phyloP scores from a whole-genome alignment of 2,888 invertebrate genomes.

The Geophilus truncorum region DNA sequence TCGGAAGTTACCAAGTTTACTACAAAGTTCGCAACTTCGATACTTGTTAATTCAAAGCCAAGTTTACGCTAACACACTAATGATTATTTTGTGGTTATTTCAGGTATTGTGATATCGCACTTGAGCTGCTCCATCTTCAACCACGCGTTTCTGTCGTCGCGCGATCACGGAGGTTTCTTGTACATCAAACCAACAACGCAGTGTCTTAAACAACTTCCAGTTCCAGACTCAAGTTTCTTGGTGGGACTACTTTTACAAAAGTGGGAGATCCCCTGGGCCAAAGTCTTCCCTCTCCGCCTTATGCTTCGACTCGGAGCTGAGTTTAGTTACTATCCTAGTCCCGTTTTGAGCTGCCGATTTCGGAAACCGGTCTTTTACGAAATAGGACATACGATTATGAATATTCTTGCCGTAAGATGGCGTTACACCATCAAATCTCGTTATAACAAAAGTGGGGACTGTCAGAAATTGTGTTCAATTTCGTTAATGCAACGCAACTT shows the following conservation, averaged over 20 bases:
- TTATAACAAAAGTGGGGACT: too few relatives aligned
- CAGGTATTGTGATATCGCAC: slow-evolving; percentile 65
- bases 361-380: slow-evolving; percentile 75
- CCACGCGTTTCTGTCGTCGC: slow-evolving; percentile 60
- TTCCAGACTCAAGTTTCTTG: slow-evolving; percentile 68
- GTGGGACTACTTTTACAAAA: slow-evolving; percentile 73
- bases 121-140: slow-evolving; percentile 63
- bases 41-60: too few relatives aligned
- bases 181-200: slow-evolving; percentile 74
- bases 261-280: slow-evolving; percentile 77
- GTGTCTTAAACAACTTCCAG: slow-evolving; percentile 67
- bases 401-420: slow-evolving; percentile 65
- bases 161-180: slow-evolving; percentile 75
- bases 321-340: slow-evolving; percentile 79
- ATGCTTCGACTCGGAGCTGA: slow-evolving; percentile 75
- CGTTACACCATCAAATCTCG: too few relatives aligned
- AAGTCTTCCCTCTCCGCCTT: slow-evolving; percentile 62
- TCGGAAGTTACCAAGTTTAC: too few relatives aligned
- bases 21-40: too few relatives aligned
- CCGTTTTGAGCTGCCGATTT: slow-evolving; percentile 68
- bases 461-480: too few relatives aligned
- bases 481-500: too few relatives aligned
- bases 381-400: slow-evolving; percentile 82
- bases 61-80: too few relatives aligned
- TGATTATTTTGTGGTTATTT: too few relatives aligned